phyloP scores from a whole-genome alignment of 2,888 invertebrate genomes.

The Diogma glabrata region DNA sequence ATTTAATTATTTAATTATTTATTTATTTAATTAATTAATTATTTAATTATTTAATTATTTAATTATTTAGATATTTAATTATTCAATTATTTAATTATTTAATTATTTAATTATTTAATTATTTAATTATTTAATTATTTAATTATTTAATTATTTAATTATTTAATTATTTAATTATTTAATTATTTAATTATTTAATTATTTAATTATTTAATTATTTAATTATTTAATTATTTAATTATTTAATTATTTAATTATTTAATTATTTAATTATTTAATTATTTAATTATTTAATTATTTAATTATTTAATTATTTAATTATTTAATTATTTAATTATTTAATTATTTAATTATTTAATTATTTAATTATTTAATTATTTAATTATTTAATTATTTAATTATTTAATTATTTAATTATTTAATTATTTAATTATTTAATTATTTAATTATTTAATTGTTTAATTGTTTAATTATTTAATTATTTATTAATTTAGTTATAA shows the following conservation, averaged over 20 bases:
- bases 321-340: conserved; percentile 3
- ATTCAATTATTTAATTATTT: conserved; percentile 1
- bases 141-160: conserved; percentile 3
- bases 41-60: conserved; percentile 3
- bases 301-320: conserved; percentile 3
- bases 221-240: conserved; percentile 3
- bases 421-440: conserved; percentile 3
- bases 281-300: conserved; percentile 3
- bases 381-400: conserved; percentile 3
- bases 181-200: conserved; percentile 3
- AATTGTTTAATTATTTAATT: background rate
- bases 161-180: conserved; percentile 3
- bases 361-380: conserved; percentile 3
- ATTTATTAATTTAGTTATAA: background rate
- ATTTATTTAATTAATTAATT: conserved; percentile 1
- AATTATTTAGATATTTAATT: conserved; percentile 1
- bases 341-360: conserved; percentile 3
- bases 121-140: conserved; percentile 3
- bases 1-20: background rate
- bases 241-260: conserved; percentile 3
- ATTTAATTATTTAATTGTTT: conserved; percentile 1
- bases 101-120: conserved; percentile 3
- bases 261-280: conserved; percentile 3
- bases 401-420: conserved; percentile 1
- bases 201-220: conserved; percentile 1